Evolutionary conservation across 2,797 vertebrate genomes (phyloP).

Genomic region (Eidolon dupreanum): DNA sequence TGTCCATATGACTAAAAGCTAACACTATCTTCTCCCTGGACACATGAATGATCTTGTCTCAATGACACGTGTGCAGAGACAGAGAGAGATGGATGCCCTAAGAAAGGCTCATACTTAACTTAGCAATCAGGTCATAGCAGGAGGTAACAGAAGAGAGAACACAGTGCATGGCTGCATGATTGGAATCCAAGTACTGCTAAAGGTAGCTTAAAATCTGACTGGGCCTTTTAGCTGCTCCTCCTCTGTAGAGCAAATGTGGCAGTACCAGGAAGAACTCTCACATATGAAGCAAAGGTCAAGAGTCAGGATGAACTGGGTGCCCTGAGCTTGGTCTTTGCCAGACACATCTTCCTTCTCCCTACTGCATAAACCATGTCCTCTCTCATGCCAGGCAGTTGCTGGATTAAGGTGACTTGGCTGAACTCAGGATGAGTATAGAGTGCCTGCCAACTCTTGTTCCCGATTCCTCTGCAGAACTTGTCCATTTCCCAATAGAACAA

Average conservation of each 20-base stretch:
- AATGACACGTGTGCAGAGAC: background rate
- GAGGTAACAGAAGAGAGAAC: background rate
- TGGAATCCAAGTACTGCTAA: background rate
- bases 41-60: background rate
- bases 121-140: background rate
- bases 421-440: background rate
- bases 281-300: background rate
- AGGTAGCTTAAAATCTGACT: background rate
- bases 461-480: constrained; percentile 68
- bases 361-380: background rate
- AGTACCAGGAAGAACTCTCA: background rate
- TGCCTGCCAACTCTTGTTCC: constrained; percentile 47
- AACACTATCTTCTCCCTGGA: background rate
- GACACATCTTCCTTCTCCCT: background rate
- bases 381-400: background rate
- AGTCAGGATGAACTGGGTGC: background rate
- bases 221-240: background rate
- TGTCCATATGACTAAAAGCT: background rate
- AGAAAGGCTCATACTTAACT: background rate
- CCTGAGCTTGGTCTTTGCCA: background rate
- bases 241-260: background rate
- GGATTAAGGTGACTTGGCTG: constrained; percentile 43
- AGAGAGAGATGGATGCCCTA: background rate
- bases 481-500: constrained; percentile 74
- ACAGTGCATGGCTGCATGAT: no score